Conservation (phyloP, 2,888 invertebrate genomes). For the Laothoe populi region DNA sequence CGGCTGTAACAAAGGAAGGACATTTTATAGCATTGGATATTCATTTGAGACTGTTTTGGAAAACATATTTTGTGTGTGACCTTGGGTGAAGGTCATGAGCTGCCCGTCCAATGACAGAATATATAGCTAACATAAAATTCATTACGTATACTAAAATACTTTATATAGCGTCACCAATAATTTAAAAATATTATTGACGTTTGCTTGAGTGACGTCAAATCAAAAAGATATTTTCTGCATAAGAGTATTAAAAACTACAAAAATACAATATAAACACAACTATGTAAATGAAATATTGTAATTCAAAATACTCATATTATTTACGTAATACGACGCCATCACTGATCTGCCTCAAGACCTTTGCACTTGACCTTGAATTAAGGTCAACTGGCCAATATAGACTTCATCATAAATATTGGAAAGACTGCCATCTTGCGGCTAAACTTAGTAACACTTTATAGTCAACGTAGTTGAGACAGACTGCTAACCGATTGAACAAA, state of each 20-base stretch:
- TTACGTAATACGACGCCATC: background rate
- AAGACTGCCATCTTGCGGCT: constrained; percentile 1
- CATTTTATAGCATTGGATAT: background rate
- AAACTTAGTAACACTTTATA: background rate
- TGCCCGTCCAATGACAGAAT: background rate
- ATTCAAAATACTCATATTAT: background rate
- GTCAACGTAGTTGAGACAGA: too few species aligned
- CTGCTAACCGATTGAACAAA: background rate
- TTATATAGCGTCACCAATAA: background rate
- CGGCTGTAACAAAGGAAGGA: constrained; percentile 22
- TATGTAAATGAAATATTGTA: background rate
- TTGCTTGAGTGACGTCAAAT: background rate
- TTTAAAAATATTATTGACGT: background rate
- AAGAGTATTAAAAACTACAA: background rate
- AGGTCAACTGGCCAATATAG: constrained; percentile 20
- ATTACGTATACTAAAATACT: background rate
- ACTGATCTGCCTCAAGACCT: constrained; percentile 1
- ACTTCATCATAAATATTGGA: background rate
- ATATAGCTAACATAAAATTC: background rate
- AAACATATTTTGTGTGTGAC: constrained; percentile 5
- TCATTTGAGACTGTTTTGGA: too few species aligned
- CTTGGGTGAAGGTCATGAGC: constrained; percentile 18
- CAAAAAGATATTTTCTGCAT: background rate
- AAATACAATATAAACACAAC: background rate
- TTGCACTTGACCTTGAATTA: constrained; percentile 27